A percentile compares a stretch with the other conserved stretches of the same genome.
Conservation (phyloP, 2,888 invertebrate species). For the Macrostomum cliftonense region DNA sequence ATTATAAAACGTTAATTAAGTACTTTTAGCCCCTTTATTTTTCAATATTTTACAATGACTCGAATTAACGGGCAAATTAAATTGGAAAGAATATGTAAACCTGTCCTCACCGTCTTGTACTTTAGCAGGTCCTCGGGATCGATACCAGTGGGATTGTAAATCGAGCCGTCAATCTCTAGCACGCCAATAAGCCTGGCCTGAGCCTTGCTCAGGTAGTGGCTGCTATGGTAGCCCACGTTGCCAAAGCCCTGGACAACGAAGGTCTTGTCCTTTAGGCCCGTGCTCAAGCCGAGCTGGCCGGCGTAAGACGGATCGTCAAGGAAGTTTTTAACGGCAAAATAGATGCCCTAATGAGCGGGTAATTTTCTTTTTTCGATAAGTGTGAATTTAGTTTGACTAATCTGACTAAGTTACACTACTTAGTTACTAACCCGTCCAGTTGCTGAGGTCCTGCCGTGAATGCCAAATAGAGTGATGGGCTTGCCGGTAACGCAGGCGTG, state of each 20-base stretch:
- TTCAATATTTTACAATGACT: too few relatives aligned
- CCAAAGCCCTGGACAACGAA: constrained; percentile 87
- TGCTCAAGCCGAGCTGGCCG: constrained; percentile 66
- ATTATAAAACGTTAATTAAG: too few relatives aligned
- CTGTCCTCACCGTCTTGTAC: constrained; percentile 37
- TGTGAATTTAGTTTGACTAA: too few relatives aligned
- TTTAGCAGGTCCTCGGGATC: constrained; percentile 56
- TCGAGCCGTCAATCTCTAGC: constrained; percentile 67
- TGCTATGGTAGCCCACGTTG: constrained; percentile 87
- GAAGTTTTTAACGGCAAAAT: constrained; percentile 79
- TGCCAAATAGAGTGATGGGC: constrained; percentile 84
- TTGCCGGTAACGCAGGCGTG: constrained; percentile 92
- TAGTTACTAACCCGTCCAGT: constrained; percentile 49
- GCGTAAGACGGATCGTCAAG: constrained; percentile 81
- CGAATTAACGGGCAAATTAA: too few relatives aligned
- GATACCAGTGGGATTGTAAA: constrained; percentile 65
- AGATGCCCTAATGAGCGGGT: constrained; percentile 44
- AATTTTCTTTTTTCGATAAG: too few relatives aligned
- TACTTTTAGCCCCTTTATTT: too few relatives aligned
- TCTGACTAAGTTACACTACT: constrained; percentile 50
- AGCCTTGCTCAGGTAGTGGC: constrained; percentile 73
- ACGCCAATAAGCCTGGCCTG: constrained; percentile 80
- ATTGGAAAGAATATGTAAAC: too few relatives aligned
- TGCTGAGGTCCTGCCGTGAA: constrained; percentile 86
- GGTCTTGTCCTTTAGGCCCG: constrained; percentile 83